Evolutionary conservation across 2,113 vertebrate genomes (phyloP), one percentile per base, ranked within the genome.

Genomic region (Phylloscopus whistleri): DNA sequence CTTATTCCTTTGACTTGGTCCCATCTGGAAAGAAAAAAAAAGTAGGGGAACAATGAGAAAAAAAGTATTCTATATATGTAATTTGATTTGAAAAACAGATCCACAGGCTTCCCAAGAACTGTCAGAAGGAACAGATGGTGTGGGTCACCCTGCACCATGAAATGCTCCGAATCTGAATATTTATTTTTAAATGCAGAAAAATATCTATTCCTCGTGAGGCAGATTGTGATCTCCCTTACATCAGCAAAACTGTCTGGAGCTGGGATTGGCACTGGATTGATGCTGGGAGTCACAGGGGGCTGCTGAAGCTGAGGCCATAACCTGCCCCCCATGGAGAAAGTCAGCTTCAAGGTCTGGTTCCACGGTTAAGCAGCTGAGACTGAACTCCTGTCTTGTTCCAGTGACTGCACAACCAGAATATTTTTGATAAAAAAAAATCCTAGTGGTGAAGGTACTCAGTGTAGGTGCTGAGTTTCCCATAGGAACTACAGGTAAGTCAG

Each of bases 111-210:
- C 53, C 75, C 39, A 46, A 77, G 62, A 26, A 46, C 80, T 66
- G 69, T 93, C 90, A 87, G 70, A 72, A 88, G 64, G 63, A 96
- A 88, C 87, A 96, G 93, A 97, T 94, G 90, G 95, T 84, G 62
- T 48, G 77, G 93, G 84, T 97, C 94, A 94, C 92, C 94, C 94
- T 94, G 89, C 84, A 79, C 46, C 84, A 69, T n/a, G 74, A 94
- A 91, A 93, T 53, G 44, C 74, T 93, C 58, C 4, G 17, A 93
- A 94, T 89, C 58, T 84, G 94, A 90, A 87, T 96, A 95, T 91
- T 93, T 92, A 93, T 95, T 92, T 90, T 90, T 72, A 85, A 94
- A 94, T 1, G 3, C 58, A 89, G 53, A 91, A 70, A 88, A 68
- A 19, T 31, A 93, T 73, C 53, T n/a, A 9, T 92, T 72, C 68